Evolutionary conservation across 2,113 vertebrate genomes (phyloP).

Genomic region (Tauraco erythrolophus): DNA sequence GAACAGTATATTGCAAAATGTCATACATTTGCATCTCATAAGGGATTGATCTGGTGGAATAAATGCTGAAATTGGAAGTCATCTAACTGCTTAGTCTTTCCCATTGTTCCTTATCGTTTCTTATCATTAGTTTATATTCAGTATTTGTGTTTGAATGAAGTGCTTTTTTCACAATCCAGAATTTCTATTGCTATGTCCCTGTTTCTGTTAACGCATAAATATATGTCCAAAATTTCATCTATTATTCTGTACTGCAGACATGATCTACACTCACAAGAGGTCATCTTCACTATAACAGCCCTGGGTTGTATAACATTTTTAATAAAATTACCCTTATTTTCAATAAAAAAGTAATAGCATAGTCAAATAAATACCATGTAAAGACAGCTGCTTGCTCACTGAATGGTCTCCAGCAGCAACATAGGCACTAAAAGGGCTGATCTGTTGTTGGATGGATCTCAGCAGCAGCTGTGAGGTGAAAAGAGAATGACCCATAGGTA

Average conservation of each 20-base stretch:
- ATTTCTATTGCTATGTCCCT: background rate
- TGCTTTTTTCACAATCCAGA: background rate
- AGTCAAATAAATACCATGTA: background rate
- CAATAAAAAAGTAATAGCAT: background rate
- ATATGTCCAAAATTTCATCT: background rate
- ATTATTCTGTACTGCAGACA: background rate
- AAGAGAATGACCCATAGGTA: background rate
- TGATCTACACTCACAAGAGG: background rate
- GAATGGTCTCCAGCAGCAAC: background rate
- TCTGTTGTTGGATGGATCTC: background rate
- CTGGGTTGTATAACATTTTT: background rate
- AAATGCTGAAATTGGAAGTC: background rate
- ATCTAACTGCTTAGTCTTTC: background rate
- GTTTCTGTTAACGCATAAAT: background rate
- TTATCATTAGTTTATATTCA: background rate
- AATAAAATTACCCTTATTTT: background rate
- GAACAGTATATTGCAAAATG: background rate
- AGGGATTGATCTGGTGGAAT: background rate
- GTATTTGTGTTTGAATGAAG: background rate
- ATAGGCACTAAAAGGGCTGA: background rate
- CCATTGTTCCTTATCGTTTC: background rate
- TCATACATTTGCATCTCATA: background rate
- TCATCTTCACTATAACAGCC: background rate
- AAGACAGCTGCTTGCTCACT: background rate
- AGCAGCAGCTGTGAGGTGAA: conserved; percentile 2